phyloP scores from a whole-genome alignment of 2,888 invertebrate species.

The Eupithecia tripunctaria region DNA sequence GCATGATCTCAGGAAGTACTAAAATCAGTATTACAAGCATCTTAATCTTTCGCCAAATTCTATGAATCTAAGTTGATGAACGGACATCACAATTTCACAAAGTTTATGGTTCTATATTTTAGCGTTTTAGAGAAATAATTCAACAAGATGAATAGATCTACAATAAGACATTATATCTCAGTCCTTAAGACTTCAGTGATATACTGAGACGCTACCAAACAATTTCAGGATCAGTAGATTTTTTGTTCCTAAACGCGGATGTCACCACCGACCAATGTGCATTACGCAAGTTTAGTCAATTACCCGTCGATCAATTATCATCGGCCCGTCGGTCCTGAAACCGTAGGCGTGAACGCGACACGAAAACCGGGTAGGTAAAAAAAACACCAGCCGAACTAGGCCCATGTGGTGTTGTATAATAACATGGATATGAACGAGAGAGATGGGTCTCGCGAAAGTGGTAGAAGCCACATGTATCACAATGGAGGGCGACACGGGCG shows the following conservation, averaged over 20 bases:
- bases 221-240: conserved; percentile 18
- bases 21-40: background rate
- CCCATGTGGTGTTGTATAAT: conserved; percentile 46
- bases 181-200: background rate
- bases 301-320: conserved; percentile 77
- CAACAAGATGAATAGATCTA: conserved; percentile 2
- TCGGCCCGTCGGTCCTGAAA: conserved; percentile 70
- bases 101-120: conserved; percentile 2
- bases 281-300: conserved; percentile 73
- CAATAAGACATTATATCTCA: background rate
- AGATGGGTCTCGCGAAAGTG: conserved; percentile 62
- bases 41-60: background rate
- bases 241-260: conserved; percentile 39
- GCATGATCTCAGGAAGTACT: background rate
- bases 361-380: conserved; percentile 77
- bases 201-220: background rate
- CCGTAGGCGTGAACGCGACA: conserved; percentile 73
- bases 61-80: background rate
- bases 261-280: conserved; percentile 46
- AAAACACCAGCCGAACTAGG: conserved; percentile 58
- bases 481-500: conserved; percentile 49
- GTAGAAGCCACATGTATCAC: conserved; percentile 68
- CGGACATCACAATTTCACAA: conserved; percentile 1
- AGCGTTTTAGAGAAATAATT: background rate
- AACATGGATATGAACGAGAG: conserved; percentile 44